These are phyloP conservation scores for Orthosia cruda DNA, from an alignment of 2,888 invertebrate species.

Conservation along the genomic window DNA sequence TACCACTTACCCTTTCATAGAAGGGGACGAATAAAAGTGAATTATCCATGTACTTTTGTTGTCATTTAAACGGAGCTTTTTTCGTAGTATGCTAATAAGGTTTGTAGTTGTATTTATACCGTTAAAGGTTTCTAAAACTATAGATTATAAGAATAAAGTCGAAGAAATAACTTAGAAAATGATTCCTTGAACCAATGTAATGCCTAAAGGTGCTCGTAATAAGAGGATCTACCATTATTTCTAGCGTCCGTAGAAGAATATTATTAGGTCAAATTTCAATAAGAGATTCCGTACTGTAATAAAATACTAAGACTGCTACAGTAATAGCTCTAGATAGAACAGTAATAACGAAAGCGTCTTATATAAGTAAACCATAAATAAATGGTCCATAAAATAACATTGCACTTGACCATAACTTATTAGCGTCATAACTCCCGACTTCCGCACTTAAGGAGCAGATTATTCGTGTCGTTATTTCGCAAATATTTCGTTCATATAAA, in stretches of 20 bases:
- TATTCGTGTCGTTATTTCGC: slow-evolving; percentile 39
- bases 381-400: background rate
- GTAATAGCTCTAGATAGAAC: background rate
- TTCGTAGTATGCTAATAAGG: background rate
- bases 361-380: background rate
- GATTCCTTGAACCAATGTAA: background rate
- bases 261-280: slow-evolving; percentile 6
- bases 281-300: background rate
- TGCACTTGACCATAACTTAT: slow-evolving; percentile 19
- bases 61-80: background rate
- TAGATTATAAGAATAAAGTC: background rate
- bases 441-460: slow-evolving; percentile 21
- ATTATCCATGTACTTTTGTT: background rate
- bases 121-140: background rate
- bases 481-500: slow-evolving; percentile 56
- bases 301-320: background rate
- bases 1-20: too few relatives aligned
- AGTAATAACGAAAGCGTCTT: background rate
- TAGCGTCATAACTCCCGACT: slow-evolving; percentile 24
- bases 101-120: background rate
- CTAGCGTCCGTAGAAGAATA: background rate
- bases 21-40: too few relatives aligned
- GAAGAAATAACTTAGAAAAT: background rate
- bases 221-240: background rate
- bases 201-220: background rate